Evolutionary conservation across 2,797 vertebrate species (phyloP).

Genomic region (Cebuella pygmaea): DNA sequence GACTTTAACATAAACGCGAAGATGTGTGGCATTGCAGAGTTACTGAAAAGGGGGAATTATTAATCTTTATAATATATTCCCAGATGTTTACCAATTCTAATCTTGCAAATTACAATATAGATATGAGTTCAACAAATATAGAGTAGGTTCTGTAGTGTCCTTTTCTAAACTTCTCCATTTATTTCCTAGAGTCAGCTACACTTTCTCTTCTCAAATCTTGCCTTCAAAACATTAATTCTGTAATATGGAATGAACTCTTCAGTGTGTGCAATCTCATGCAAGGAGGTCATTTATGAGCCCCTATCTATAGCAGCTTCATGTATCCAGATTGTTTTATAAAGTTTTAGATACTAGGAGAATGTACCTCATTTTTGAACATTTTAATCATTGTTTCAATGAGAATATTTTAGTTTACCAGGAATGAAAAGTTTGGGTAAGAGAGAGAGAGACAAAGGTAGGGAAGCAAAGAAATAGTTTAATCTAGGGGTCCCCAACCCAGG

Average conservation of each 20-base stretch:
- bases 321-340: not conserved
- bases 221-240: slow-evolving; percentile 11
- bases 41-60: slow-evolving; percentile 7
- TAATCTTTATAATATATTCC: not conserved
- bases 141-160: not conserved
- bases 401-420: not conserved
- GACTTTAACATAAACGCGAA: not conserved
- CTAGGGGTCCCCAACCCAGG: not conserved
- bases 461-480: not conserved
- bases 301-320: not conserved
- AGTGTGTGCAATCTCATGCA: not conserved
- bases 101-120: not conserved
- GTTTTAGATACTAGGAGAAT: not conserved
- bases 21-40: not conserved
- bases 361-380: slow-evolving; percentile 35
- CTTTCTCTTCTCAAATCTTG: slow-evolving; percentile 18
- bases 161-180: slow-evolving; percentile 32
- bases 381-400: slow-evolving; percentile 12
- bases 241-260: slow-evolving; percentile 40
- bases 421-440: not conserved
- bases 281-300: not conserved
- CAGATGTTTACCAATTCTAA: not conserved
- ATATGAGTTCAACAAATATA: not conserved
- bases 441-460: not conserved
- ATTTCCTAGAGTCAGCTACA: not conserved